phyloP scores from a whole-genome alignment of 2,888 invertebrate genomes.

The Rotaria magnacalcarata region DNA sequence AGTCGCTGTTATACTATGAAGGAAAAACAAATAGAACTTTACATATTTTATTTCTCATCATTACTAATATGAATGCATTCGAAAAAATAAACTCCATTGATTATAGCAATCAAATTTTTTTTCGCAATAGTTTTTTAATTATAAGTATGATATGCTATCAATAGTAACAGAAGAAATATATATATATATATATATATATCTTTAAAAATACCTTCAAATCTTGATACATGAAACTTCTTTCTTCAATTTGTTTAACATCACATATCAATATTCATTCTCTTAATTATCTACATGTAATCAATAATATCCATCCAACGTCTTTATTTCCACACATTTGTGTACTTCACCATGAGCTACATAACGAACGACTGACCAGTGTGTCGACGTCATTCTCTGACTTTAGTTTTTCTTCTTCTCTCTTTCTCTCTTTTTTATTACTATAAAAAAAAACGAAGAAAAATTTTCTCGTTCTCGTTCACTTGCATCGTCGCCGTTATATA shows the following conservation, averaged over 20 bases:
- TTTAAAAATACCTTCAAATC: not conserved
- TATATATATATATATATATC: not conserved
- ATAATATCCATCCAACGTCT: not conserved
- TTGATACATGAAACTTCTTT: not conserved
- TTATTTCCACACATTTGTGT: not conserved
- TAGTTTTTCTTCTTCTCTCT: not conserved
- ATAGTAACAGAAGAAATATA: not conserved
- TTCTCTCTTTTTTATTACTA: not conserved
- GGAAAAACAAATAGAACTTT: too few species aligned
- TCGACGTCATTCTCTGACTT: not conserved
- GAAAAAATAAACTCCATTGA: too few species aligned
- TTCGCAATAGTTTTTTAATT: too few species aligned
- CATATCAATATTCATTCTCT: not conserved
- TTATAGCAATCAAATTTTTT: too few species aligned
- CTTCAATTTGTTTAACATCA: not conserved
- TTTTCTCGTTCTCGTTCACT: not conserved
- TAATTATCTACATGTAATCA: not conserved
- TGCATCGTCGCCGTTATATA: not conserved
- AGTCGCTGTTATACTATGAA: not conserved
- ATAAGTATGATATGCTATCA: too few species aligned
- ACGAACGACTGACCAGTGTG: conserved; percentile 10
- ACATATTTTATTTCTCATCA: too few species aligned
- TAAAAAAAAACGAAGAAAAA: too few species aligned
- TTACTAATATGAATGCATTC: too few species aligned
- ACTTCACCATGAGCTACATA: not conserved